These are phyloP conservation scores for Colletes latitarsis DNA, from an alignment of 1,140 invertebrate genomes.

Conservation along the genomic window DNA sequence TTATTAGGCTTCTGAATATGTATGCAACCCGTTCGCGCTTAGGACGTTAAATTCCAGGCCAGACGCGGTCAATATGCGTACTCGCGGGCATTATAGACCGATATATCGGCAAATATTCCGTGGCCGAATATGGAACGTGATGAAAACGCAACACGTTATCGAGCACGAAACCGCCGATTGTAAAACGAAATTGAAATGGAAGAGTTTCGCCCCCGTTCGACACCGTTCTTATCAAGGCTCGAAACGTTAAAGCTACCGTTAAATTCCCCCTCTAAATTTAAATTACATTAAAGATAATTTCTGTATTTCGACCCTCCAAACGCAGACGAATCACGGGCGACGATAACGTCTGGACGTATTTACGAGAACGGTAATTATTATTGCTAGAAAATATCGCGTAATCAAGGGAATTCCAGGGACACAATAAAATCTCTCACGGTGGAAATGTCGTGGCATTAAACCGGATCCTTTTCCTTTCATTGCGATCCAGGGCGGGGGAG, in stretches of 20 bases:
- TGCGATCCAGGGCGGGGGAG: not conserved
- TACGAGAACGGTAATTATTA: constrained; percentile 40
- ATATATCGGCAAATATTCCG: constrained; percentile 40
- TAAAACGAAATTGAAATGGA: not conserved
- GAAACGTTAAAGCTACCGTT: too few species aligned
- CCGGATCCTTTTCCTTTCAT: constrained; percentile 42
- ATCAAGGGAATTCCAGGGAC: constrained; percentile 48
- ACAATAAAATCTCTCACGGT: constrained; percentile 47
- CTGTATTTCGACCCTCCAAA: not conserved
- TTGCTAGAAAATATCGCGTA: constrained; percentile 19
- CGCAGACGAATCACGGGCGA: not conserved
- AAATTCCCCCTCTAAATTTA: too few species aligned
- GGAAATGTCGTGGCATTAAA: constrained; percentile 46
- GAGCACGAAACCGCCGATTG: not conserved
- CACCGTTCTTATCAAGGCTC: too few species aligned
- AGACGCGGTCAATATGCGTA: constrained; percentile 29
- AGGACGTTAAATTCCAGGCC: constrained; percentile 33
- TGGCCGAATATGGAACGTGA: constrained; percentile 6
- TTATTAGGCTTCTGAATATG: constrained; percentile 39
- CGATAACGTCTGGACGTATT: constrained; percentile 15
- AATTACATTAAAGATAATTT: too few species aligned
- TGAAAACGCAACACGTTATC: constrained; percentile 24
- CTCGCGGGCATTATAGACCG: constrained; percentile 8
- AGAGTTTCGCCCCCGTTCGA: not conserved
- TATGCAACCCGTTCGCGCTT: constrained; percentile 22